Evolutionary conservation across 2,888 invertebrate species (phyloP).

Genomic region (Salticus scenicus): DNA sequence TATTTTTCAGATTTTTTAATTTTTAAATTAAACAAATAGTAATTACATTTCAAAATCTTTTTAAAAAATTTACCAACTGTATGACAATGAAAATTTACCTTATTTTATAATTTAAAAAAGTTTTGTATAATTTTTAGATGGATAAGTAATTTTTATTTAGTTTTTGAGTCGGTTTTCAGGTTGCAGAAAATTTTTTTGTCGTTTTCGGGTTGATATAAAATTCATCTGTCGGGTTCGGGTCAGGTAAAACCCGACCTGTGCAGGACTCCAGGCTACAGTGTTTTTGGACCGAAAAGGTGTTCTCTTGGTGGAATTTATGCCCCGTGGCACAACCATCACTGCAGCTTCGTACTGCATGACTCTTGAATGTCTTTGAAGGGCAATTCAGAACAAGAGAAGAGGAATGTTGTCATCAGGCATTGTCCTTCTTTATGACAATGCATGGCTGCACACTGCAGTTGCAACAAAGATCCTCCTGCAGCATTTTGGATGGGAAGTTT

Average conservation of each 20-base stretch:
- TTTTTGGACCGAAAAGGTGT: background rate
- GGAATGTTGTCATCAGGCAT: background rate
- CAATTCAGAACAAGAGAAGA: background rate
- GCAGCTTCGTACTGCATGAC: background rate
- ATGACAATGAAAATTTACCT: too few species aligned
- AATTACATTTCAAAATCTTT: too few species aligned
- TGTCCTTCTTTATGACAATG: background rate
- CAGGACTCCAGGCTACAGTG: background rate
- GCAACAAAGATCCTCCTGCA: background rate
- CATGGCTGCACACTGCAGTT: background rate
- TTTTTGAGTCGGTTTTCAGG: background rate
- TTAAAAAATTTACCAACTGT: too few species aligned
- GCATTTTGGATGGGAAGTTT: background rate
- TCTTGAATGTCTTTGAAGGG: background rate
- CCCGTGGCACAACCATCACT: conserved; percentile 9
- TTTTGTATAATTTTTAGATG: too few species aligned
- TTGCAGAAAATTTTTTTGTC: background rate
- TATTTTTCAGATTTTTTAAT: too few species aligned
- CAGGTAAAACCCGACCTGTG: background rate
- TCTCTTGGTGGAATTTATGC: background rate
- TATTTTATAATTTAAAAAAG: too few species aligned
- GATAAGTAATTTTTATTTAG: too few species aligned
- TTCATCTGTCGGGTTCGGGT: too few species aligned
- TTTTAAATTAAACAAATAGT: too few species aligned
- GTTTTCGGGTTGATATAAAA: background rate